Evolutionary conservation across 2,888 invertebrate genomes (phyloP), one percentile per base, ranked within the genome.

Genomic region (Pyrochroa serraticornis): DNA sequence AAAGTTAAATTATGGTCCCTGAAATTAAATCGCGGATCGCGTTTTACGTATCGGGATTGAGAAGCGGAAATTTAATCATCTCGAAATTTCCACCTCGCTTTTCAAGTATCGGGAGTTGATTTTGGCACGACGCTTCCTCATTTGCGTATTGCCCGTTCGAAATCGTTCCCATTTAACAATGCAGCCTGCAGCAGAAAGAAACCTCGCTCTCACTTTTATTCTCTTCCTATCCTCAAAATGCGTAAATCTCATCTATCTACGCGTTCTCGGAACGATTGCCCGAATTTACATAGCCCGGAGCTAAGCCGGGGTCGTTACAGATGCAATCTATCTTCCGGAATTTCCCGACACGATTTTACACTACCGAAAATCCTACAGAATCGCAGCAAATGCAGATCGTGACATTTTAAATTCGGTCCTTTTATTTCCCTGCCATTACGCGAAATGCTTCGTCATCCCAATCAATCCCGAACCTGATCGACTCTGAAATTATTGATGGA

Each of bases 261-360:
- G 49, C 45, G 43, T 43, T 39, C 10, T 12, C 35, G 58, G 57
- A 62, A 58, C 60, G 62, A 64, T 64, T 60, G 64, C 56, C 57
- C 30, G 52, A 65, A 65, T 65, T 63, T 65, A 63, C 63, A 63
- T 65, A 47, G 61, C 57, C 51, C 49, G 13, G 37, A 63, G 63
- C 61, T 63, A 65, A 63, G 53, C 61, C 47, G 39, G 50, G 51
- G 48, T 61, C 54, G 49, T 58, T 58, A 58, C 53, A 41, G 48
- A 31, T 39, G 50, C 54, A 58, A 58, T 58, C 50, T 58, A 58
- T 58, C 58, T 58, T 58, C 14, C 49, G 45, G 54, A 54, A 45
- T 58, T 54, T 45, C 54, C 49, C 49, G 42, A 61, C 61, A 61
- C 54, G 58, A 55, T 58, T 61, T 58, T 61, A 61, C 58, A 61